These are phyloP conservation scores for Caenorhabditis zanzibari DNA, from an alignment of 2,888 invertebrate genomes.

Conservation along the genomic window DNA sequence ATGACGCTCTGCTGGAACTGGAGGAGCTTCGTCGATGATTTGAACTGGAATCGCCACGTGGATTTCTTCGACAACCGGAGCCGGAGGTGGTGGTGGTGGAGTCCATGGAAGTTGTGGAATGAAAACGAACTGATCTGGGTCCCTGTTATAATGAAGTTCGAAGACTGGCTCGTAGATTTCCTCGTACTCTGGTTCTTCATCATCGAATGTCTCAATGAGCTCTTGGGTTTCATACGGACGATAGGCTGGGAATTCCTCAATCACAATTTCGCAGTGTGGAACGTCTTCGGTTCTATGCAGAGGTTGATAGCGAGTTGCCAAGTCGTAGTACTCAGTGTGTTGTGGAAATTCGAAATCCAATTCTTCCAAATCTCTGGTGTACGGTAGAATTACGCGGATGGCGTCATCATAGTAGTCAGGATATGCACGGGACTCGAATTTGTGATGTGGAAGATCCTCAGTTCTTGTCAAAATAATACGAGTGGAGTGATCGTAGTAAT, in stretches of 20 bases:
- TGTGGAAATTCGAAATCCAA: background rate
- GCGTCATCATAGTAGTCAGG: constrained; percentile 48
- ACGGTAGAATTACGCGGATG: background rate
- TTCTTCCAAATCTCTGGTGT: constrained; percentile 44
- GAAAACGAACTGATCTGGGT: constrained; percentile 9
- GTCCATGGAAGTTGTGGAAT: constrained; percentile 21
- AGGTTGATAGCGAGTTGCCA: constrained; percentile 29
- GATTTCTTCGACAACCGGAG: constrained; percentile 12
- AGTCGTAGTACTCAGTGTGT: constrained; percentile 34
- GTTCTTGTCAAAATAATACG: constrained; percentile 24
- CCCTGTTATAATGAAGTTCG: constrained; percentile 18
- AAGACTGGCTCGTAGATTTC: constrained; percentile 45
- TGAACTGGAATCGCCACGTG: constrained; percentile 26
- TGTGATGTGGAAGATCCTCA: constrained; percentile 19
- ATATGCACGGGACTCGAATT: background rate
- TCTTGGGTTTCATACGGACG: constrained; percentile 47
- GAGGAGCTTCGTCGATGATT: constrained; percentile 25
- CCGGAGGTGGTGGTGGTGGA: constrained; percentile 46
- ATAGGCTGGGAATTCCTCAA: constrained; percentile 33
- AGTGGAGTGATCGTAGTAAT: constrained; percentile 32
- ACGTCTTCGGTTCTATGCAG: constrained; percentile 36
- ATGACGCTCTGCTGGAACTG: constrained; percentile 51
- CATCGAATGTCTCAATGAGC: constrained; percentile 36
- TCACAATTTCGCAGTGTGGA: constrained; percentile 14
- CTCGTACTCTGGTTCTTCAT: constrained; percentile 40